Base-by-base conservation (phyloP, 2,888 invertebrate species). In the Phaedon cochleariae region DNA sequence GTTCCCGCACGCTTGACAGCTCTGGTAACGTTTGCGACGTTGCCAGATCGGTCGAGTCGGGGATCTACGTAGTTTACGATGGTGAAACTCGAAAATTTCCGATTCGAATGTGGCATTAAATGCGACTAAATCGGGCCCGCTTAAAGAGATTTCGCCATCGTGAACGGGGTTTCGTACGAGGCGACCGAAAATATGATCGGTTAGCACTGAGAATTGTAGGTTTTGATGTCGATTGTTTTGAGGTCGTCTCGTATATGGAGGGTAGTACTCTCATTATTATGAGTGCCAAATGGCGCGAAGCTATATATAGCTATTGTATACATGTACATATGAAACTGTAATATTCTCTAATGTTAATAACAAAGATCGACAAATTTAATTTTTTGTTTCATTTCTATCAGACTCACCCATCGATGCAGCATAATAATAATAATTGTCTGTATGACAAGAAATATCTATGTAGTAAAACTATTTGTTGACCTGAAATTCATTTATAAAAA, bases 281-380 rank as follows among this genome's bases (percentile, higher is more conserved):
- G 76, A 73, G 79, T 79, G 80, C 80, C 80, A 79, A 80, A 76
- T 76, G 78, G 78, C 77, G 76, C 78, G 77, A 72, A 77, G 69
- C 73, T 78, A 77, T 77, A 41, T 41, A 73, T 76, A 75, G 74
- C 74, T 75, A 78, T 77, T 81, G 80, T 82, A 81, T 80, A 81
- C 76, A 78, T 82, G 82, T 82, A 82, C 76, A 81, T 81, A 81
- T 79, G 78, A 77, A 77, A 76, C 74, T 78, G 79, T 80, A 80
- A 79, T 81, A 78, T 80, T 80, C 79, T 79, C 76, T 81, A 81
- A 81, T 81, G 80, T 81, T 81, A 81, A 81, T 82, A 81, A 82
- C 81, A 80, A 78, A 78, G 70, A 73, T 67, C 73, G 73, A 72
- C 72, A 74, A 77, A 74, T 73, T 75, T 71, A 66, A 22, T 51